Base-by-base conservation (phyloP, 2,888 invertebrate species). In the Eupithecia dodoneata region DNA sequence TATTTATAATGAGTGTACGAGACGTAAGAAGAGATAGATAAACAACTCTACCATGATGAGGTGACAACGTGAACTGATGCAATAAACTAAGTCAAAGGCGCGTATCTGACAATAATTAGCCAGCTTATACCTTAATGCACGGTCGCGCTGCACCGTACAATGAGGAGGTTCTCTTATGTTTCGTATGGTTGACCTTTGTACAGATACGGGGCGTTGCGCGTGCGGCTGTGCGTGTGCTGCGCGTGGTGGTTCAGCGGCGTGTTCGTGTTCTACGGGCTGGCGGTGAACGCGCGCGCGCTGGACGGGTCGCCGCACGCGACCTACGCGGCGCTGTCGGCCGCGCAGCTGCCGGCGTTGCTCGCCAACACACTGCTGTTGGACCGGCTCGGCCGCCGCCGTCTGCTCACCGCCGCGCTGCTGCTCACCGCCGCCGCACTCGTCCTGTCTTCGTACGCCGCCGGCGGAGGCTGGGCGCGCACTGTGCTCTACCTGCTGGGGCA, bases 401-500 rank as follows among this genome's bases (percentile, higher is more conserved):
- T 93, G 81, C 92, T 94, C 81, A 92, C 93, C 4, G 90, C 90
- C 59, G 93, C 94, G 44, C 89, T 93, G 84, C 87, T 94, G 55
- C 79, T 93, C 73, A 94, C 94, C 1, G 91, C 93, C 0, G 78
- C 82, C 10, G 88, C 94, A 71, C 89, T 94, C 72, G 89, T 91
- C 65, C 86, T 90, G n/a, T 87, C 91, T 13, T 87, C 93, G 0
- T 87, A 87, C 74, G 71, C 92, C 75, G 91, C 94, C 6, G 69
- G n/a, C 7, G 6, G 18, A 9, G 42, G 42, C 15, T 80, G 78
- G 65, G 79, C 83, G 76, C 87, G 89, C 84, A 90, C 89, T 77
- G 88, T 91, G 67, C 86, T 96, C 79, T 97, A 96, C 89, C 91
- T 97, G 82, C 87, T 92, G 72, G 97, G 97, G 66, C 97, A 97